phyloP scores from a whole-genome alignment of 1,140 invertebrate species.

The Saxidomus purpurata region DNA sequence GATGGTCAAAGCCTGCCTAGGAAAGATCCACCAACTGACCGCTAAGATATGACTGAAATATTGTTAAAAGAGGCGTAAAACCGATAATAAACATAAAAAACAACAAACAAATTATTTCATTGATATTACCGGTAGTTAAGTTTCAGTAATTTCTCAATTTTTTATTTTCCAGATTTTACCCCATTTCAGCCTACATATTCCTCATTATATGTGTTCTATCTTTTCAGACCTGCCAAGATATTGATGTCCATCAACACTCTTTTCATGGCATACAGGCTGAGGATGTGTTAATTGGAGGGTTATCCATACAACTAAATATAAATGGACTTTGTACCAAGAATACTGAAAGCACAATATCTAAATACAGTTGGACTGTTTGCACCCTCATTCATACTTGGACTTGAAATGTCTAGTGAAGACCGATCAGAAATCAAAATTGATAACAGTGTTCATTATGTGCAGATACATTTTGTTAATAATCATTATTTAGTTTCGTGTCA shows the following conservation, averaged over 20 bases:
- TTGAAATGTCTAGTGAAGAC: conserved; percentile 3
- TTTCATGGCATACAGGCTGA: conserved; percentile 19
- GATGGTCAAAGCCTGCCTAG: no score
- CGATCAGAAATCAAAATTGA: background rate
- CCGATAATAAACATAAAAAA: no score
- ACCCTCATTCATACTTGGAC: conserved; percentile 6
- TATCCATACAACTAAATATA: background rate
- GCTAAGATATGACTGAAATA: no score
- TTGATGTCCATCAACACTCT: background rate
- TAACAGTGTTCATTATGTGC: background rate
- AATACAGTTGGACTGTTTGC: background rate
- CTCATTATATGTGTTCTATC: no score
- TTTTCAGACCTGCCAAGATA: background rate
- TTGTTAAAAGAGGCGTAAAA: no score
- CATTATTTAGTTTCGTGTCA: background rate
- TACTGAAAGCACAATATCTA: background rate
- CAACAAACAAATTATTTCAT: no score
- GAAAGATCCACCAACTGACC: no score
- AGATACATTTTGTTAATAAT: conserved; percentile 26
- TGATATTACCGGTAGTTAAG: no score
- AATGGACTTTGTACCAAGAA: conserved; percentile 6
- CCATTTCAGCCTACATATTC: no score
- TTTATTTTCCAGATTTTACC: no score
- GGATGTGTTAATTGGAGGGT: conserved; percentile 7
- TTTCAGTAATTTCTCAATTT: no score